Evolutionary conservation across 2,113 vertebrate genomes (phyloP).

Genomic region (Mobula birostris): DNA sequence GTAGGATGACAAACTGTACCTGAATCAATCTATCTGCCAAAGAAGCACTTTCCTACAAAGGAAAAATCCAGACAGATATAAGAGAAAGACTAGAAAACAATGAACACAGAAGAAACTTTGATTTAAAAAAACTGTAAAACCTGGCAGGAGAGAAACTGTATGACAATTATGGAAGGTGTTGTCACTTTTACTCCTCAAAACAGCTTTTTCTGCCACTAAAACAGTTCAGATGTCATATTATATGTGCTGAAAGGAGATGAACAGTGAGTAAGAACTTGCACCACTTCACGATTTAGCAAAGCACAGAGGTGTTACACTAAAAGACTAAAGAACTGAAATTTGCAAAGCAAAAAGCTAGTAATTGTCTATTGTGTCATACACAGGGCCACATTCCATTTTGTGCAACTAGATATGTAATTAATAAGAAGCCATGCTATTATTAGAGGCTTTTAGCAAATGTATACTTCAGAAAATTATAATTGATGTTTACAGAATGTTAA

Average conservation of each 20-base stretch:
- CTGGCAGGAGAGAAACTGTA: conserved; percentile 54
- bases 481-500: not conserved
- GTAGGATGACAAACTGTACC: conserved; percentile 73
- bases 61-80: conserved; percentile 77
- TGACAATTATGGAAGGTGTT: not conserved
- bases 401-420: not conserved
- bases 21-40: conserved; percentile 99
- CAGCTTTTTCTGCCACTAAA: conserved; percentile 42
- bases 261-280: conserved; percentile 61
- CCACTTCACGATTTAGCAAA: conserved; percentile 46
- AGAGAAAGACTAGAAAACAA: conserved; percentile 61
- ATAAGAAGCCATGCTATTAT: conserved; percentile 15
- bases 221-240: conserved; percentile 38
- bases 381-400: not conserved
- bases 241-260: conserved; percentile 43
- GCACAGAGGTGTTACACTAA: conserved; percentile 43
- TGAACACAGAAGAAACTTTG: conserved; percentile 56
- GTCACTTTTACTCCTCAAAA: conserved; percentile 57
- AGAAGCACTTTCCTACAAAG: conserved; percentile 99
- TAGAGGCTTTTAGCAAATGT: not conserved
- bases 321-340: conserved; percentile 47
- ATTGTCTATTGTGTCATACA: not conserved
- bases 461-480: not conserved
- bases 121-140: conserved; percentile 53
- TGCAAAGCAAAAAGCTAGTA: conserved; percentile 49